Conservation (phyloP, 2,113 vertebrate species). For the Gallinago media region DNA sequence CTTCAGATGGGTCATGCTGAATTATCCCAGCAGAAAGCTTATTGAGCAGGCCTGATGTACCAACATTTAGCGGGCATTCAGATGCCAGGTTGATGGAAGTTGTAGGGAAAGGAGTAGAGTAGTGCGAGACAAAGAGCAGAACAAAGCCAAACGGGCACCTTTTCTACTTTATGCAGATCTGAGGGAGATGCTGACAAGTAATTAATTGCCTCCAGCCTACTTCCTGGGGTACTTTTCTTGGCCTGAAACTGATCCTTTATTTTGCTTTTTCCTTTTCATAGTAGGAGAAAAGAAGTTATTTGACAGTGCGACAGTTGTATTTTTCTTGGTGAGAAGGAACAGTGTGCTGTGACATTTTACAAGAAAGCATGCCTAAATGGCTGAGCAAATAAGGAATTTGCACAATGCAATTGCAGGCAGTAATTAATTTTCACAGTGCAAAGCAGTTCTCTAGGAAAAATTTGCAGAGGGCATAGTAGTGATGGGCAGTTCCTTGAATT, state of each 20-base stretch:
- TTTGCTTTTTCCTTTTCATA: constrained; percentile 42
- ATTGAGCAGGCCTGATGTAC: neutral
- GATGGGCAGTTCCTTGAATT: neutral
- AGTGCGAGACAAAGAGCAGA: neutral
- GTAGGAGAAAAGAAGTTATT: neutral
- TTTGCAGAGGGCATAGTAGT: neutral
- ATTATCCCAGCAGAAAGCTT: neutral
- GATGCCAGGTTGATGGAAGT: neutral
- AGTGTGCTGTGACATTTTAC: constrained; percentile 31
- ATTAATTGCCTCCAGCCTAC: constrained; percentile 40
- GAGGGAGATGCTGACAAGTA: constrained; percentile 25
- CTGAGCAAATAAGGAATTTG: constrained; percentile 33
- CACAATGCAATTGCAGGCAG: constrained; percentile 1
- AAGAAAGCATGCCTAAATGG: neutral
- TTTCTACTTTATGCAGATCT: constrained; percentile 45
- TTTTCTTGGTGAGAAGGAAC: constrained; percentile 40
- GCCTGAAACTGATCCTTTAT: constrained; percentile 41
- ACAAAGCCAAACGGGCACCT: constrained; percentile 29
- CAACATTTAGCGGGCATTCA: neutral
- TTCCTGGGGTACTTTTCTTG: constrained; percentile 22
- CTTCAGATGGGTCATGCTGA: neutral
- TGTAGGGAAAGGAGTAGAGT: neutral
- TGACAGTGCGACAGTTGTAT: constrained; percentile 8
- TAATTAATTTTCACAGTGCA: constrained; percentile 45
- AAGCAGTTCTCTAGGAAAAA: constrained; percentile 1